These are phyloP conservation scores for Phymastichus coffea DNA, from an alignment of 1,140 invertebrate species.

Conservation along the genomic window DNA sequence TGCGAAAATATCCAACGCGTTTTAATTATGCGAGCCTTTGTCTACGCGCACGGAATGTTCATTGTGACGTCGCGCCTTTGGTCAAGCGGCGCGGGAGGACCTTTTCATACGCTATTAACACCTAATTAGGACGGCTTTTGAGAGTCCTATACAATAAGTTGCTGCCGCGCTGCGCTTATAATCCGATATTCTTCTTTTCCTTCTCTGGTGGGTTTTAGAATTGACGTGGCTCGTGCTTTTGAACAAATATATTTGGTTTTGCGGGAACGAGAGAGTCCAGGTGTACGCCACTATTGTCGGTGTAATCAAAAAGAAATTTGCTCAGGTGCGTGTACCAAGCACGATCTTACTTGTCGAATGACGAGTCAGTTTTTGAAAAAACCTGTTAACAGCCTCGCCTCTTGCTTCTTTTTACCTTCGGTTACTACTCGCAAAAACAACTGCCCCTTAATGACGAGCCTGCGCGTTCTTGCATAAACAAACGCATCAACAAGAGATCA, in stretches of 20 bases:
- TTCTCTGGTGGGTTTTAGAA: too few species aligned
- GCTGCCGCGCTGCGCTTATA: too few species aligned
- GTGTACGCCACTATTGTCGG: not conserved
- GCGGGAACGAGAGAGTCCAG: conserved; percentile 2
- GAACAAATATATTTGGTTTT: too few species aligned
- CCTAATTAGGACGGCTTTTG: conserved; percentile 19
- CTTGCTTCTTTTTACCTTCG: not conserved
- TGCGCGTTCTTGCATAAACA: too few species aligned
- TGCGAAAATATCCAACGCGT: conserved; percentile 43
- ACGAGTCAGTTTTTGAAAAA: conserved; percentile 43
- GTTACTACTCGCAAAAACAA: too few species aligned
- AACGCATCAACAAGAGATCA: too few species aligned
- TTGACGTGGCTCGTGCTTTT: too few species aligned
- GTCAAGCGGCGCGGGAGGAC: not conserved
- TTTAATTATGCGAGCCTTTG: conserved; percentile 51
- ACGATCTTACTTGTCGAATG: conserved; percentile 33
- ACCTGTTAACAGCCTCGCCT: conserved; percentile 15
- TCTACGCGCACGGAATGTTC: conserved; percentile 30
- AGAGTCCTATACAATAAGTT: too few species aligned
- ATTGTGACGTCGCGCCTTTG: too few species aligned
- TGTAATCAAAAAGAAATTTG: conserved; percentile 29
- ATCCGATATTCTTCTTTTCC: too few species aligned
- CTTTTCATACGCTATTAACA: conserved; percentile 33
- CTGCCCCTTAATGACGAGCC: too few species aligned
- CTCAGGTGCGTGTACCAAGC: conserved; percentile 21